Evolutionary conservation across 2,797 vertebrate genomes (phyloP), one percentile per base, ranked within the genome.

Genomic region (Spea hammondii): DNA sequence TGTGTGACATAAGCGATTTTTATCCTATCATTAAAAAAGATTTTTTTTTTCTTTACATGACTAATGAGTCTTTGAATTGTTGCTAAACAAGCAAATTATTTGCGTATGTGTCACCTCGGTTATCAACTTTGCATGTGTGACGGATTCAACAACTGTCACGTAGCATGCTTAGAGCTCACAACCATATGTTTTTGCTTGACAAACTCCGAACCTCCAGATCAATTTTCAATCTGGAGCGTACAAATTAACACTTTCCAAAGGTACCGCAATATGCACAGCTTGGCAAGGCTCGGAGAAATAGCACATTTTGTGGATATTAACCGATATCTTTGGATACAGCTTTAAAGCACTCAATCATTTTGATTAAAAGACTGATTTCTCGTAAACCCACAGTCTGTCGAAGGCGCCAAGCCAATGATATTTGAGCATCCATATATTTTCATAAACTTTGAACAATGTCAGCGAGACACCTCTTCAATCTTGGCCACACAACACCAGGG

Each of bases 301-400:
- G 86, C 91, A 89, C 85, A 65, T 93, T 92, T 82, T 89, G 89
- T 89, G 88, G 89, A 92, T 92, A 91, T 93, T 93, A 92, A 89
- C 91, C 91, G 90, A 91, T 96, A 95, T 95, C 94, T 94, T 95
- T 93, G 94, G 94, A 95, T 97, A 94, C 90, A 89, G 95, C 95
- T 95, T 95, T 94, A 93, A 91, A 93, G 96, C 96, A 98, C 96
- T 98, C 96, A 97, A 98, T 98, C 97, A 98, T 98, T 97, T 98
- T 99, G 97, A 99, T 99, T 98, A 99, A 99, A 98, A 98, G 97
- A 95, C 91, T 92, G 92, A 95, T 98, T 97, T 96, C 95, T 95
- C 95, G 95, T 95, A 96, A 95, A 95, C 96, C 94, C 96, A 94
- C 94, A 93, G 94, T 94, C 94, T 96, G 95, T 95, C 93, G 94